Evolutionary conservation across 2,888 invertebrate species (phyloP).

Genomic region (Caenorhabditis virilis): DNA sequence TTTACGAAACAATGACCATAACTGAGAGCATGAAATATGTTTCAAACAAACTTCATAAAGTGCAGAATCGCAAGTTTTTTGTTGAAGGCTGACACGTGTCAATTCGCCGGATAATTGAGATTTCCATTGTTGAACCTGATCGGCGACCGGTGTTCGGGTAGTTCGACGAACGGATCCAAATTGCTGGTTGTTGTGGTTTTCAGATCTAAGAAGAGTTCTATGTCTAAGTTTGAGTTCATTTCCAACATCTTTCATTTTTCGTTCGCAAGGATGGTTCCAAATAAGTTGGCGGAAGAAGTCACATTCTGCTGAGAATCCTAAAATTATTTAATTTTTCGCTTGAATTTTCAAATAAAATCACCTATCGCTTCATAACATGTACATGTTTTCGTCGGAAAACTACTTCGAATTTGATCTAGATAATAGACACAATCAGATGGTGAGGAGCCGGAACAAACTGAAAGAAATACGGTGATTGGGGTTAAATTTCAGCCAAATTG

Average conservation of each 20-base stretch:
- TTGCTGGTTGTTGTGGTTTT: background rate
- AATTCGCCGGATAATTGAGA: slow-evolving; percentile 40
- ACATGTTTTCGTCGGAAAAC: slow-evolving; percentile 31
- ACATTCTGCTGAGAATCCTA: slow-evolving; percentile 48
- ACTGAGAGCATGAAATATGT: slow-evolving; percentile 63
- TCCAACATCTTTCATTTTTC: slow-evolving; percentile 34
- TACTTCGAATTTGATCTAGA: slow-evolving; percentile 29
- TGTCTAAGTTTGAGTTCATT: slow-evolving; percentile 25
- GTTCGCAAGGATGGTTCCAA: slow-evolving; percentile 54
- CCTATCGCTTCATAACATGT: slow-evolving; percentile 46
- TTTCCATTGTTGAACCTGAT: slow-evolving; percentile 45
- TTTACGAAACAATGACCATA: slow-evolving; percentile 65
- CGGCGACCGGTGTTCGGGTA: slow-evolving; percentile 40
- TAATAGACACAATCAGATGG: slow-evolving; percentile 52
- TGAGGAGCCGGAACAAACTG: slow-evolving; percentile 42
- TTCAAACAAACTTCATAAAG: slow-evolving; percentile 61
- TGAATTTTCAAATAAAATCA: too few relatives aligned
- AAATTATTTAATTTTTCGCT: slow-evolving; percentile 9
- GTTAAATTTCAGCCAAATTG: background rate
- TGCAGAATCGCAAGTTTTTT: slow-evolving; percentile 60
- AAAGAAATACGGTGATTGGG: slow-evolving; percentile 5
- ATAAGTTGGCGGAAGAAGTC: slow-evolving; percentile 46
- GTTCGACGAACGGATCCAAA: too few relatives aligned
- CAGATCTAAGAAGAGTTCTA: slow-evolving; percentile 3
- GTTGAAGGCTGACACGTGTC: slow-evolving; percentile 29